Conservation (phyloP, 2,797 vertebrate species). For the Pterois miles region DNA sequence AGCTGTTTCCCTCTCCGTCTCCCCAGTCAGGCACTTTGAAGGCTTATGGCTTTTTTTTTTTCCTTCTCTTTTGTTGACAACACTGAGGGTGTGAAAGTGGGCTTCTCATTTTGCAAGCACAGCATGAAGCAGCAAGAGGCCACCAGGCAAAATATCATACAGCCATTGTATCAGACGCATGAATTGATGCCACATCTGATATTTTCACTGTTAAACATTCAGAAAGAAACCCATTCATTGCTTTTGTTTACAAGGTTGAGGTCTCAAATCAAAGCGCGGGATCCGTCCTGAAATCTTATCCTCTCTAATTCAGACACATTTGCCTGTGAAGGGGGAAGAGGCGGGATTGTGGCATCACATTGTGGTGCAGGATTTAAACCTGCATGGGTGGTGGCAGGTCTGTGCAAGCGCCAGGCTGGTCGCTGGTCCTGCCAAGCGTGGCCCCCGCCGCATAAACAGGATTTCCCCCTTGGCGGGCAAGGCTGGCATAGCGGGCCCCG, state of each 20-base stretch:
- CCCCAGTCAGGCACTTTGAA: constrained; percentile 66
- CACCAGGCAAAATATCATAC: constrained; percentile 33
- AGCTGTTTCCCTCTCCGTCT: constrained; percentile 60
- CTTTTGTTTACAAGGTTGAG: constrained; percentile 6
- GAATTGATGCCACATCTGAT: not conserved
- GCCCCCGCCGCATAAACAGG: constrained; percentile 65
- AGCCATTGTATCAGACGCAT: not conserved
- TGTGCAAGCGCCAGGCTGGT: constrained; percentile 55
- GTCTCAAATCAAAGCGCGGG: constrained; percentile 38
- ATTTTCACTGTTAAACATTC: constrained; percentile 8
- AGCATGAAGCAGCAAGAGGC: constrained; percentile 34
- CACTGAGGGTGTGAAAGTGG: constrained; percentile 36
- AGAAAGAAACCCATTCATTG: constrained; percentile 7
- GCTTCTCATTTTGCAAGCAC: constrained; percentile 46
- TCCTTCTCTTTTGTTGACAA: constrained; percentile 53
- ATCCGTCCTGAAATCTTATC: constrained; percentile 21
- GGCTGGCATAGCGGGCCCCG: constrained; percentile 58
- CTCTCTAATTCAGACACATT: constrained; percentile 48
- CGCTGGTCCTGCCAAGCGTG: constrained; percentile 57
- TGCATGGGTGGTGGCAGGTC: constrained; percentile 54
- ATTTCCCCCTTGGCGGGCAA: constrained; percentile 69
- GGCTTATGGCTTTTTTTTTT: constrained; percentile 27
- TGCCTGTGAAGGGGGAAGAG: constrained; percentile 16
- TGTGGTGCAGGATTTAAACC: constrained; percentile 64
- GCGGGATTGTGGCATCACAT: constrained; percentile 38